phyloP scores from a whole-genome alignment of 1,140 invertebrate genomes.

The Drosophila serrata region DNA sequence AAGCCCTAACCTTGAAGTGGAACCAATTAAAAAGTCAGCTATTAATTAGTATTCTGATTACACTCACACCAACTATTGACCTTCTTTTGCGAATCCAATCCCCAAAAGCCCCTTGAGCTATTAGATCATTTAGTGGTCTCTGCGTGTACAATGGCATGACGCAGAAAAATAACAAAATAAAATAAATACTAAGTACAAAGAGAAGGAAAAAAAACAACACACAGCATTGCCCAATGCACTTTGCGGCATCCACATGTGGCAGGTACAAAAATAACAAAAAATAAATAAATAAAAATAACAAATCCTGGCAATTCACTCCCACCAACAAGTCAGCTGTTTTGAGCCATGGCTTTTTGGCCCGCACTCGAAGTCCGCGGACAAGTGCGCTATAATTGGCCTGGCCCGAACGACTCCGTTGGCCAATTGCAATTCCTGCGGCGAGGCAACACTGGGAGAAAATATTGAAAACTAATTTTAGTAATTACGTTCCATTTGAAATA shows the following conservation, averaged over 20 bases:
- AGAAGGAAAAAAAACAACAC: neutral
- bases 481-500: too few species aligned
- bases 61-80: constrained; percentile 26
- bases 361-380: constrained; percentile 56
- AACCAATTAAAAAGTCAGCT: constrained; percentile 17
- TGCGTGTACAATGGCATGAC: constrained; percentile 1
- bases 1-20: constrained; percentile 13
- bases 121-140: constrained; percentile 21
- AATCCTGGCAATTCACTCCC: constrained; percentile 31
- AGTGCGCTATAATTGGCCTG: constrained; percentile 78
- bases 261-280: neutral
- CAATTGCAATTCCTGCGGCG: constrained; percentile 25
- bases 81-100: constrained; percentile 24
- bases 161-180: neutral
- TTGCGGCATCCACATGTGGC: constrained; percentile 43
- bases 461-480: neutral
- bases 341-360: constrained; percentile 43
- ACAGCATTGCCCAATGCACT: constrained; percentile 29
- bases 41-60: constrained; percentile 42
- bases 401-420: constrained; percentile 53
- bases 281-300: neutral
- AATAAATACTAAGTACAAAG: neutral
- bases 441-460: constrained; percentile 17
- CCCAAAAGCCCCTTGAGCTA: constrained; percentile 6
- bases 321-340: constrained; percentile 33